A percentile compares a stretch with the other conserved stretches of the same genome.
phyloP scores from a whole-genome alignment of 2,113 vertebrate genomes.

The Nesoenas mayeri region DNA sequence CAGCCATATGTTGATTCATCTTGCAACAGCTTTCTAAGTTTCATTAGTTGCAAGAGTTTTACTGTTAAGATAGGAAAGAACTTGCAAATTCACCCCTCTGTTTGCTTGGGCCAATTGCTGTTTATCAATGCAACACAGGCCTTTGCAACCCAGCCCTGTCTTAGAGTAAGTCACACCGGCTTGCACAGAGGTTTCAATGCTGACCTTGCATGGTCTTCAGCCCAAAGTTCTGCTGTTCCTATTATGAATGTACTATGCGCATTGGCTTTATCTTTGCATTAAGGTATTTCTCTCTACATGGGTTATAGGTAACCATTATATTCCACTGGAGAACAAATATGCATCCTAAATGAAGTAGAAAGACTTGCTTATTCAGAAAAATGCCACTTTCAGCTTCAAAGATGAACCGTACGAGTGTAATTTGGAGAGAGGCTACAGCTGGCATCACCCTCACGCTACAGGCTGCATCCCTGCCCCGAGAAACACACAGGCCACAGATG shows the following conservation, averaged over 20 bases:
- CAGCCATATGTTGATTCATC: neutral
- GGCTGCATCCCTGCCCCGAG: neutral
- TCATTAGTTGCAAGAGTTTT: neutral
- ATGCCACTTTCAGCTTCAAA: neutral
- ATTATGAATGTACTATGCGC: neutral
- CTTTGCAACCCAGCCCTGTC: neutral
- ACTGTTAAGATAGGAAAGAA: neutral
- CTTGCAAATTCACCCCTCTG: neutral
- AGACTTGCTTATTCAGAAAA: neutral
- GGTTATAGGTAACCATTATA: neutral
- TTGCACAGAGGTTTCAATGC: neutral
- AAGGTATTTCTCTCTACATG: neutral
- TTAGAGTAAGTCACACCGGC: neutral
- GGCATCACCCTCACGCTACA: neutral
- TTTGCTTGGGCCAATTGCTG: neutral
- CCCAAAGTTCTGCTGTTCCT: neutral
- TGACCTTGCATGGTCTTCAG: neutral
- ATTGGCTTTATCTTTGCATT: neutral
- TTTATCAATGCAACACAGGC: neutral
- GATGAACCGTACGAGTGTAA: neutral
- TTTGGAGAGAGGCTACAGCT: neutral
- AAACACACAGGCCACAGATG: slow-evolving; percentile 51
- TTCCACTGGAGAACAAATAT: neutral
- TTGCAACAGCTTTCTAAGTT: neutral
- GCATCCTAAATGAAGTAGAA: neutral